Evolutionary conservation across 1,140 invertebrate genomes (phyloP).

Genomic region (Eupristina koningsbergeri): DNA sequence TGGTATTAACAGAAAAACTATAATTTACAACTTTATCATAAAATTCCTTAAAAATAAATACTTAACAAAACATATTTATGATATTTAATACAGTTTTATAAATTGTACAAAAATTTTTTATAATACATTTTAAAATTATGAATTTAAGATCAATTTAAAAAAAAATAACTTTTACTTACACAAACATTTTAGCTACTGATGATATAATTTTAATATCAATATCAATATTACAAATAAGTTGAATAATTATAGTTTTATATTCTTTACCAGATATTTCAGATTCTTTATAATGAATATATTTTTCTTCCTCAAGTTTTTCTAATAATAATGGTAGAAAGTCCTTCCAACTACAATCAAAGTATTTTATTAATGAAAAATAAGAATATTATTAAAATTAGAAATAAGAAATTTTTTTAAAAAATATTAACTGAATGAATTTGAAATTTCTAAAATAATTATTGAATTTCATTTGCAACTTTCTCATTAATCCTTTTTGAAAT

Average conservation of each 20-base stretch:
- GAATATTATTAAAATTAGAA: not conserved
- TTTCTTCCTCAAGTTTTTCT: conserved; percentile 69
- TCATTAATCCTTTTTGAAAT: too few species aligned
- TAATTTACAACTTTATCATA: too few species aligned
- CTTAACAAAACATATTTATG: not conserved
- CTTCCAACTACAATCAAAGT: too few species aligned
- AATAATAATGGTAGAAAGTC: conserved; percentile 71
- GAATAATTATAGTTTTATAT: conserved; percentile 71
- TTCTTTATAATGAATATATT: conserved; percentile 66
- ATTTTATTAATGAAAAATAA: too few species aligned
- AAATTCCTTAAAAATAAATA: too few species aligned
- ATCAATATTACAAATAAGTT: conserved; percentile 64
- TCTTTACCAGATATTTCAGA: conserved; percentile 66
- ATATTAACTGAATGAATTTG: too few species aligned
- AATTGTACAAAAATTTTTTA: not conserved
- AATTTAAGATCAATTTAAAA: not conserved
- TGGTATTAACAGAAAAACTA: too few species aligned
- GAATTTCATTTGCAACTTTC: too few species aligned
- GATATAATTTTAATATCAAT: conserved; percentile 67
- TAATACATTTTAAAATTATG: not conserved
- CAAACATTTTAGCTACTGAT: conserved; percentile 72
- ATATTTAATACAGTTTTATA: not conserved
- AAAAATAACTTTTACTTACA: conserved; percentile 57
- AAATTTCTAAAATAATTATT: too few species aligned
- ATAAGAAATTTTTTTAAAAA: conserved; percentile 33